Evolutionary conservation across 1,140 invertebrate genomes (phyloP), one percentile per base, ranked within the genome.

Genomic region (Lordiphosa clarofinis): DNA sequence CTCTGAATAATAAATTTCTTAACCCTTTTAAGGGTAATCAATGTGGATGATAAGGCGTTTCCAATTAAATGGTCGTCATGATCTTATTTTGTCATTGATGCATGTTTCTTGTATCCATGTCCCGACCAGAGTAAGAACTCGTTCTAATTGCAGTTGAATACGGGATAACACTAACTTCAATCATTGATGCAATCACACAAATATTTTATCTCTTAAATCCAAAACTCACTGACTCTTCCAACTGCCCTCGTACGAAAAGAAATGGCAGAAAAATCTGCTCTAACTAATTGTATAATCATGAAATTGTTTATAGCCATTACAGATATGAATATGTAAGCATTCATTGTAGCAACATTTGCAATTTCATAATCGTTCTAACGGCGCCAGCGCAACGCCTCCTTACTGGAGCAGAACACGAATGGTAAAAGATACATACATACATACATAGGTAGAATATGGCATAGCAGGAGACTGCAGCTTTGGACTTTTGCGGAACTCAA

Each of bases 351-450:
- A 46, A 36, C 59, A 44, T 64, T 56, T 67, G 78, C 73, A 73
- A 57, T 81, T 81, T 81, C 66, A 56, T 81, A 74, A 81, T 75
- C 54, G 67, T 60, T 75, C 71, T 81, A 81, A 82, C 76, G 73
- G 76, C 55, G 36, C 37, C 54, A 39, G 43, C 42, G 50, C 11
- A 35, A 21, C 40, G 24, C 24, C 24, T 28, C 57, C 59, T 82
- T 82, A 82, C 64, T 84, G 73, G 76, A 82, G 78, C 76, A 84
- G 58, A 72, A 82, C 73, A 67, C 66, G 39, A 47, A 42, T 8
- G 31, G 2, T 3, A 15, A 47, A 4, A 36, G 4, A 11, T 28
- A 42, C 13, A n/a, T n/a, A 13, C n/a, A 24, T 5, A 11, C 6
- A 65, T 40, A n/a, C 24, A 66, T 24, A 3, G 21, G 1, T 24